Percentiles rank a stretch among this genome's conserved stretches.
phyloP scores from a whole-genome alignment of 2,113 vertebrate genomes.

The Antechinus stuartii region DNA sequence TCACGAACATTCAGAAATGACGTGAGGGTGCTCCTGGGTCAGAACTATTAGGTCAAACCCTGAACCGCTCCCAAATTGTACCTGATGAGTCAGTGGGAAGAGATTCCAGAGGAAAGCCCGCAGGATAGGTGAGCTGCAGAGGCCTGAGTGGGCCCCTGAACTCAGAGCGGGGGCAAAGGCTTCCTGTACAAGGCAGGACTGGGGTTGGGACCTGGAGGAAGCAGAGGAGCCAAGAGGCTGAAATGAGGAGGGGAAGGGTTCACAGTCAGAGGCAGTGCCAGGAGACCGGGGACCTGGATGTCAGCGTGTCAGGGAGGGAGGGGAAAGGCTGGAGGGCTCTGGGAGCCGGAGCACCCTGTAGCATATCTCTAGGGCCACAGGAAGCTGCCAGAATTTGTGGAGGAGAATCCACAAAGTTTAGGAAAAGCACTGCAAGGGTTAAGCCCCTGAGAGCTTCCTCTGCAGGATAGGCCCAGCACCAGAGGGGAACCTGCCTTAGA shows the following conservation, averaged over 20 bases:
- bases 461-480: neutral
- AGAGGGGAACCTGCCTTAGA: too few relatives aligned
- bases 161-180: neutral
- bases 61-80: neutral
- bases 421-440: neutral
- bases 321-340: neutral
- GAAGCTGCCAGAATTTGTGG: neutral
- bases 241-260: neutral
- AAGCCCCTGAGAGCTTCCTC: neutral
- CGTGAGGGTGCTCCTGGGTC: neutral
- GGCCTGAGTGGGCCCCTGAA: neutral
- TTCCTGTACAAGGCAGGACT: neutral
- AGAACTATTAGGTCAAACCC: neutral
- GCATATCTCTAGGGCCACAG: fast-evolving
- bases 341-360: neutral
- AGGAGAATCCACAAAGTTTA: neutral
- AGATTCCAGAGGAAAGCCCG: neutral
- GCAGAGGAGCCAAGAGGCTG: neutral
- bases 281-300: neutral
- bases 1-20: too few relatives aligned
- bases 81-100: neutral
- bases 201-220: neutral
- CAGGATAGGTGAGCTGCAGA: neutral
- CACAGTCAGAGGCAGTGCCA: neutral
- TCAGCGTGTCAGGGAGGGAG: neutral